Base-by-base conservation (phyloP, 2,113 vertebrate genomes). In the Tyto alba region DNA sequence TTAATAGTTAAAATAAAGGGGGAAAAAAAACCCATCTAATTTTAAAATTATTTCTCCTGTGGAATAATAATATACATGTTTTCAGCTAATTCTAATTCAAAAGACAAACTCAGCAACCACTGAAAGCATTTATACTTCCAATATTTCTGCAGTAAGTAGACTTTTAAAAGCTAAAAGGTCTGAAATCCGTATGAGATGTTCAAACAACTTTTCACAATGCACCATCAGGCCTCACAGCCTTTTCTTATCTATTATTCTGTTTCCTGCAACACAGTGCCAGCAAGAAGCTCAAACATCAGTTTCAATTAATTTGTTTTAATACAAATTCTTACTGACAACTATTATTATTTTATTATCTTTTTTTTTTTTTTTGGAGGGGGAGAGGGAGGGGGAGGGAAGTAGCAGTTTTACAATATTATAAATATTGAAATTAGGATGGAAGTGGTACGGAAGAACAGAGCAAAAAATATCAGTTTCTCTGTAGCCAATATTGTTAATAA, bases 341-440 rank as follows among this genome's bases (percentile, higher is more conserved):
- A 13, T 4, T 32, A 16, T 26, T 52, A 43, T 41, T 73, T 41
- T 64, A 13, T 4, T 32, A 16, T 26, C 47, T 48, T 41, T 73
- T 41, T 25, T 2, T 4, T 7, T 2, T 5, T 29, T 25, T 19
- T 3, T 20, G 1, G 1, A n/a, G n/a, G n/a, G n/a, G n/a, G n/a
- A n/a, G n/a, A n/a, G n/a, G n/a, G n/a, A n/a, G n/a, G n/a, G n/a
- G n/a, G n/a, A n/a, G 16, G 12, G 1, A 29, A 60, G 13, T 10
- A 62, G 22, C 4, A 30, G n/a, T 47, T 80, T 52, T n/a, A 80
- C 57, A 50, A 16, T 32, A 22, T 38, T 20, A 29, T 21, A 47
- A 72, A 63, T 45, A 78, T 7, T 55, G 27, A 73, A 84, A 87
- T 80, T 52, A 68, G 17, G 12, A 82, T 36, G 5, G 32, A 48